Percentiles rank a stretch among this genome's conserved stretches.
These are phyloP conservation scores for Limnephilus rhombicus DNA, from an alignment of 2,888 invertebrate species.

Conservation along the genomic window DNA sequence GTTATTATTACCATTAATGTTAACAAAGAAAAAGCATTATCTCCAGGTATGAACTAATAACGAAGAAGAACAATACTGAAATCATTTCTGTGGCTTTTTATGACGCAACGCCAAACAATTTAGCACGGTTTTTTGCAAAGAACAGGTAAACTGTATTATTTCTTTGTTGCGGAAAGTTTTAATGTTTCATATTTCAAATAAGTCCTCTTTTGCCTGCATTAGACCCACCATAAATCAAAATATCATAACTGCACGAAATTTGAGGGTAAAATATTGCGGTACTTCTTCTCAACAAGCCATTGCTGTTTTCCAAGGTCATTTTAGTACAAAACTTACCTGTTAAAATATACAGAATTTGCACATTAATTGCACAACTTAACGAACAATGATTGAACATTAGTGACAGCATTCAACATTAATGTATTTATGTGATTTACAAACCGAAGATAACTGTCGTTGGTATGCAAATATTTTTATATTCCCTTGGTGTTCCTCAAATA, in stretches of 20 bases:
- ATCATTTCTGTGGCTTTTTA: slow-evolving; percentile 15
- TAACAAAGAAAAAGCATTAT: neutral
- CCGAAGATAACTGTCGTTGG: neutral
- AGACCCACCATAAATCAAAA: neutral
- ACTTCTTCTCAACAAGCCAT: neutral
- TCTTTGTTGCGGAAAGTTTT: slow-evolving; percentile 28
- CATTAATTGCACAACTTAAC: slow-evolving; percentile 8
- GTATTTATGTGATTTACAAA: neutral
- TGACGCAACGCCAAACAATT: neutral
- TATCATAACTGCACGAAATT: slow-evolving; percentile 21
- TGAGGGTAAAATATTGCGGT: slow-evolving; percentile 45
- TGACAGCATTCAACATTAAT: neutral
- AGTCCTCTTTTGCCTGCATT: neutral
- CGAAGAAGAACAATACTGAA: neutral
- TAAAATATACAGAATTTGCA: neutral
- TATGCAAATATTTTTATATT: too few relatives aligned
- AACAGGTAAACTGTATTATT: slow-evolving; percentile 10
- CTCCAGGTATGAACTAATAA: neutral
- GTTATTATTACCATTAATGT: neutral
- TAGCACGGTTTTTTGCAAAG: neutral
- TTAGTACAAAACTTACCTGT: neutral
- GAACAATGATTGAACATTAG: slow-evolving; percentile 10
- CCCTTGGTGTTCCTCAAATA: too few relatives aligned
- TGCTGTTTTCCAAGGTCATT: slow-evolving; percentile 12
- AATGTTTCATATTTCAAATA: slow-evolving; percentile 38